Evolutionary conservation across 2,113 vertebrate genomes (phyloP).

Genomic region (Toxotes jaculatrix): DNA sequence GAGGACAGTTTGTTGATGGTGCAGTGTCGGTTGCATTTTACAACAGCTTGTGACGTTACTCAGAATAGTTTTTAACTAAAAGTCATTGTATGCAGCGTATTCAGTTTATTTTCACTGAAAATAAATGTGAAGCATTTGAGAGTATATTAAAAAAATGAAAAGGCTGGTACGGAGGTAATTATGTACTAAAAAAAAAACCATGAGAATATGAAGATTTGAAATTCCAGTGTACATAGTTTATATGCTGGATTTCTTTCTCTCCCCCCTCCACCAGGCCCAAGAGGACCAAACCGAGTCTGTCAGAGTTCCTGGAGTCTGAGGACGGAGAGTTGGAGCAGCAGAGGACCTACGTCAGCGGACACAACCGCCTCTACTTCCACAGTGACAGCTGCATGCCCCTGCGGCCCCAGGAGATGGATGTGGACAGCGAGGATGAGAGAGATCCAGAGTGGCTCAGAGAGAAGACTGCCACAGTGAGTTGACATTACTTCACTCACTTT

Average conservation of each 20-base stretch:
- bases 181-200: not conserved
- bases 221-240: not conserved
- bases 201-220: not conserved
- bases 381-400: slow-evolving; percentile 98
- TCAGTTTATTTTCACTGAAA: no score
- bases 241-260: not conserved
- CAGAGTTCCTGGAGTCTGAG: slow-evolving; percentile 97
- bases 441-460: slow-evolving; percentile 98
- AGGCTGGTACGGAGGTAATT: not conserved
- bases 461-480: slow-evolving; percentile 95
- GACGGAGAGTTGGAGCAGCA: slow-evolving; percentile 98
- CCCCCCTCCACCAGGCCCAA: slow-evolving; percentile 87
- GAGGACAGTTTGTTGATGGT: no score
- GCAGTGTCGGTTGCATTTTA: no score
- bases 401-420: slow-evolving; percentile 97
- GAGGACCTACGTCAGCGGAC: slow-evolving; percentile 96
- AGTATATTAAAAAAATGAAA: not conserved
- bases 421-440: slow-evolving; percentile 97
- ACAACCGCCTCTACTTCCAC: slow-evolving; percentile 98
- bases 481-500: not conserved
- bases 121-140: no score
- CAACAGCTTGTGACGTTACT: no score
- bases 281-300: slow-evolving; percentile 97
- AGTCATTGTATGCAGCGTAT: no score
- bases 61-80: no score